Evolutionary conservation across 2,888 invertebrate species (phyloP), one percentile per base, ranked within the genome.

Genomic region (Neelides folsomi): DNA sequence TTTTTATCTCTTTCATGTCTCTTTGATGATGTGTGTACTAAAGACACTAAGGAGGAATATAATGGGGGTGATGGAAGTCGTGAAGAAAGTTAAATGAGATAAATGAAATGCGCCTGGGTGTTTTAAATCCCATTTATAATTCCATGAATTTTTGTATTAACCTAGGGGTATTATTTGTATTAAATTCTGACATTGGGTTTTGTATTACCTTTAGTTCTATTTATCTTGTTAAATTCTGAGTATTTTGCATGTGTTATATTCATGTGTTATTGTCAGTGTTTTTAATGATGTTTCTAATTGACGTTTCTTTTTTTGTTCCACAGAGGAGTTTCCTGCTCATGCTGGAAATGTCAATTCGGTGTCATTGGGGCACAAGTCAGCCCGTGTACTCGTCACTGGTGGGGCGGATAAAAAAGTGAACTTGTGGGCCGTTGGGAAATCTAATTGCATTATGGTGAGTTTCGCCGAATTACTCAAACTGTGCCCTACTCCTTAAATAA

Each of bases 331-430:
- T 72, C 79, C 81, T 64, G 90, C 89, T 56, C 90, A 92, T 75
- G 76, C 79, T 67, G 80, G 85, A 65, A 86, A 84, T 72, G 88
- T 90, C 66, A 89, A 86, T 69, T 89, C 58, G 43, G 63, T 61
- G 57, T 59, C 59, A 57, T 51, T 63, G 58, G 90, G 90, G 54
- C 87, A 86, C 73, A 89, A 88, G 71, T 88, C 88, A 48, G 88
- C 88, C 62, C 79, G 87, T 68, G 89, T 92, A 49, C 77, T 92
- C 70, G 90, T 86, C 39, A 90, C 90, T 55, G 95, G 95, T 52
- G 94, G 95, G 55, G 92, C 93, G 70, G 95, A 95, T 74, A 87
- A 89, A 70, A 93, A 93, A 73, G 93, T 95, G 49, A 95, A 95
- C 73, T 74, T 95, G 62, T 95, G 94, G 94, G 90, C 93, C 12